phyloP scores from a whole-genome alignment of 2,888 invertebrate species.

The Zele albiditarsus region DNA sequence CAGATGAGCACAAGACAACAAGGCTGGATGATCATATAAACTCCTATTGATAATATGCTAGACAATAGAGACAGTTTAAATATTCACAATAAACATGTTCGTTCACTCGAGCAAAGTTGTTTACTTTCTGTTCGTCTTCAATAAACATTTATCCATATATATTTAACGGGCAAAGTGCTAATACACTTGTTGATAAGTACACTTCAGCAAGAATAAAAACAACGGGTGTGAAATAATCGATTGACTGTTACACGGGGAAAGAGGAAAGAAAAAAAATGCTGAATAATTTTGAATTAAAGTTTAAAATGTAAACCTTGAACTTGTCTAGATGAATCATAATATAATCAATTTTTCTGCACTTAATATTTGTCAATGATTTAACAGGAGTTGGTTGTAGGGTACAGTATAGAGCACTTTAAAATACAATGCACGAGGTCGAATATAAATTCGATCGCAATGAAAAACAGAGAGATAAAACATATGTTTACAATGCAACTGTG shows the following conservation, averaged over 20 bases:
- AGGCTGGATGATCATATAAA: neutral
- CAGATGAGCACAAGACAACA: neutral
- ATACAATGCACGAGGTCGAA: neutral
- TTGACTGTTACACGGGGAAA: neutral
- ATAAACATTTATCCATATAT: neutral
- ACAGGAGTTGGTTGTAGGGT: conserved; percentile 1
- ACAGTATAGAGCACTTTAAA: neutral
- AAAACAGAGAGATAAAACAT: conserved; percentile 3
- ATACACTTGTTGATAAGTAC: neutral
- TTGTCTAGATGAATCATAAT: conserved; percentile 14
- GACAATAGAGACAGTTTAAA: neutral
- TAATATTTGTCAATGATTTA: neutral
- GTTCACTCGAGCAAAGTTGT: neutral
- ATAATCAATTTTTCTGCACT: conserved; percentile 9
- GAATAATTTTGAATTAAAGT: neutral
- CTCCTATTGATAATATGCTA: neutral
- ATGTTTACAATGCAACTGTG: neutral
- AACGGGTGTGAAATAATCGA: neutral
- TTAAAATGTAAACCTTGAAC: neutral
- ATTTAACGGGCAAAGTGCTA: neutral
- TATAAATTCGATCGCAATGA: conserved; percentile 7
- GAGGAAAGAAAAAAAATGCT: neutral
- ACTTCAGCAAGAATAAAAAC: neutral
- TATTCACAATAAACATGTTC: neutral
- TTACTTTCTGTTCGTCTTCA: neutral